A percentile compares a stretch with the other conserved stretches of the same genome.
Evolutionary conservation across 2,888 invertebrate genomes (phyloP).

Genomic region (Agrotis ipsilon): DNA sequence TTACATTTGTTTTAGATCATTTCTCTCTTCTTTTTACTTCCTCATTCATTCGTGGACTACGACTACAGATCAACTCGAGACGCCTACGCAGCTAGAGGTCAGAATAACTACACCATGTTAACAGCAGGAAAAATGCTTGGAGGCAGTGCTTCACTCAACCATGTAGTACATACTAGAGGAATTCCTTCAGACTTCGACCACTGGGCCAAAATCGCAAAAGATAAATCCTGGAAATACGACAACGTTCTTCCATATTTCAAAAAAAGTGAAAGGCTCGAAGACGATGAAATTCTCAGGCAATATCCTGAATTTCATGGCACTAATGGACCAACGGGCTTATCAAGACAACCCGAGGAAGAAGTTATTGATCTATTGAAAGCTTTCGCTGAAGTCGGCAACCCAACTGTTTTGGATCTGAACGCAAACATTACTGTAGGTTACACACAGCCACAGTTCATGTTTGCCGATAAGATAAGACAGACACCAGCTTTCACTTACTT

Average conservation of each 20-base stretch:
- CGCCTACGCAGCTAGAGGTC: conserved; percentile 24
- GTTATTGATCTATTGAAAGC: conserved; percentile 35
- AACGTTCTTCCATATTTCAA: conserved; percentile 42
- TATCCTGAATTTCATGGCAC: conserved; percentile 47
- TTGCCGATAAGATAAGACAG: conserved; percentile 48
- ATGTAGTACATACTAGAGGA: conserved; percentile 34
- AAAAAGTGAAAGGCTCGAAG: conserved; percentile 37
- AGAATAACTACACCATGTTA: conserved; percentile 34
- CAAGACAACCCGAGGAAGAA: conserved; percentile 32
- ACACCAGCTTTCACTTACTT: conserved; percentile 50
- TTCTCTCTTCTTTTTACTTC: background rate
- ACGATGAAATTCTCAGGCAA: conserved; percentile 13
- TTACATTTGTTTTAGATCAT: conserved; percentile 30
- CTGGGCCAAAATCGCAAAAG: conserved; percentile 39
- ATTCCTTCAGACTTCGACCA: conserved; percentile 9
- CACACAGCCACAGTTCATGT: conserved; percentile 26
- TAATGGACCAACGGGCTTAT: conserved; percentile 45
- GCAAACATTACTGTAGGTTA: conserved; percentile 40
- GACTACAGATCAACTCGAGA: conserved; percentile 39
- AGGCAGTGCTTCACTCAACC: conserved; percentile 45
- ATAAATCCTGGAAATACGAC: conserved; percentile 47
- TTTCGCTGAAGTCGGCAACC: conserved; percentile 54
- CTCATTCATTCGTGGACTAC: conserved; percentile 21
- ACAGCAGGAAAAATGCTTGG: conserved; percentile 53
- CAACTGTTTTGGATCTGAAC: conserved; percentile 45